Percentiles rank a stretch among this genome's conserved stretches.
These are phyloP conservation scores for Drosophila sp. DNA, from an alignment of 1,140 invertebrate species.

Conservation along the genomic window DNA sequence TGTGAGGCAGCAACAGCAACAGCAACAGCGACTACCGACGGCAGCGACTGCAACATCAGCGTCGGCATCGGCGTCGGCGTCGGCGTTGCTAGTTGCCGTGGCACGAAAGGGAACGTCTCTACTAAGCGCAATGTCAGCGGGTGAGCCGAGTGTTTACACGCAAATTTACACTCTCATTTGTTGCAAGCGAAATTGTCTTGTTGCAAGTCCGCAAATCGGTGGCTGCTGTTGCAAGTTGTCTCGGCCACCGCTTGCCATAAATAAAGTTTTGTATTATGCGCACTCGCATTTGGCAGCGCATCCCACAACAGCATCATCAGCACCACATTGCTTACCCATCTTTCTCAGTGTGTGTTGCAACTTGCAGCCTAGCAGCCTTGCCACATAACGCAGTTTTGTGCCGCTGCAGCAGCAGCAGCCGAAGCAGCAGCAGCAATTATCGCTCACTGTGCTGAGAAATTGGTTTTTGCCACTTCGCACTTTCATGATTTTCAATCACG, in stretches of 20 bases:
- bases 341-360: neutral
- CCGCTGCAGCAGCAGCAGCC: slow-evolving; percentile 42
- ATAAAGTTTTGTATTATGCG: slow-evolving; percentile 78
- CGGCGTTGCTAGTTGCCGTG: slow-evolving; percentile 26
- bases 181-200: slow-evolving; percentile 76
- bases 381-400: neutral
- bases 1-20: slow-evolving; percentile 37
- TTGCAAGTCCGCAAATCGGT: slow-evolving; percentile 61
- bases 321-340: neutral
- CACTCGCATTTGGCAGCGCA: slow-evolving; percentile 78
- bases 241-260: slow-evolving; percentile 73
- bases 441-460: slow-evolving; percentile 81
- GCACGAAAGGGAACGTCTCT: slow-evolving; percentile 36
- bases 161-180: slow-evolving; percentile 85
- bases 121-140: slow-evolving; percentile 74
- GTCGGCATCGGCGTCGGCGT: slow-evolving; percentile 4
- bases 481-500: slow-evolving; percentile 82
- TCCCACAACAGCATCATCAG: slow-evolving; percentile 66
- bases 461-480: slow-evolving; percentile 82
- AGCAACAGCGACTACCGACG: slow-evolving; percentile 53
- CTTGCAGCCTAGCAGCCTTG: neutral
- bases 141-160: slow-evolving; percentile 84
- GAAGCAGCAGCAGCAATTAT: slow-evolving; percentile 67
- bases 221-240: slow-evolving; percentile 60
- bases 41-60: slow-evolving; percentile 7